Evolutionary conservation across 1,140 invertebrate genomes (phyloP), one percentile per base, ranked within the genome.

Genomic region (Coptotermes formosanus): DNA sequence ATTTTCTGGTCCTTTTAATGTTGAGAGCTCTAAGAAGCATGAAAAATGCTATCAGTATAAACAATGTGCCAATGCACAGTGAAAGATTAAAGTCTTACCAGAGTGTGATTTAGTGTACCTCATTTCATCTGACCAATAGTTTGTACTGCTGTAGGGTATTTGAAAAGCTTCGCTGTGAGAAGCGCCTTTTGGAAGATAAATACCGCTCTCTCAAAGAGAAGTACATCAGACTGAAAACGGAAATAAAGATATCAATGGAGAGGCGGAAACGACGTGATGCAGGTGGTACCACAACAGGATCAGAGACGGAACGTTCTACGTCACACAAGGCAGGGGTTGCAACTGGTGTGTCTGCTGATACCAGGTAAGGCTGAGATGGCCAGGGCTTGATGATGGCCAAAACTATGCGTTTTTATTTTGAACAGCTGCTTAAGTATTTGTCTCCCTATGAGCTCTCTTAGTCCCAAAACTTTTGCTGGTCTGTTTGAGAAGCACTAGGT

Each of bases 141-240:
- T 55, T 55, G 52, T 55, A 38, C 23, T 85, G 85, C 55, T 82
- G 19, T 82, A 86, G 87, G 81, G 85, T 87, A 52, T 87, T 87
- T 84, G 94, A 95, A 87, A 95, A 95, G 88, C 89, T 95, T 75
- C 92, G 94, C 3, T 95, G 94, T 88, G 95, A 96, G 88, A 96
- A 95, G 88, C 92, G 95, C 6, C 89, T 95, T 30, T 88, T 96
- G 0, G 93, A 95, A 87, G 95, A 96, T 88, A 96, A 96, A 89
- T 97, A 96, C 89, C 92, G 93, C n/a, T 95, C 94, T 85, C 90
- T 97, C 32, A 96, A 96, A 90, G 95, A 96, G 88, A 96, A 97
- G 89, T 96, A 97, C 88, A 92, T 95, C 25, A 92, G 95, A n/a
- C 90, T 97, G 45, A 97, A 96, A 89, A 95, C 94, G 16, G 95